Percentiles rank a stretch among this genome's conserved stretches.
Evolutionary conservation across 2,113 vertebrate species (phyloP).

Genomic region (Psophia crepitans): DNA sequence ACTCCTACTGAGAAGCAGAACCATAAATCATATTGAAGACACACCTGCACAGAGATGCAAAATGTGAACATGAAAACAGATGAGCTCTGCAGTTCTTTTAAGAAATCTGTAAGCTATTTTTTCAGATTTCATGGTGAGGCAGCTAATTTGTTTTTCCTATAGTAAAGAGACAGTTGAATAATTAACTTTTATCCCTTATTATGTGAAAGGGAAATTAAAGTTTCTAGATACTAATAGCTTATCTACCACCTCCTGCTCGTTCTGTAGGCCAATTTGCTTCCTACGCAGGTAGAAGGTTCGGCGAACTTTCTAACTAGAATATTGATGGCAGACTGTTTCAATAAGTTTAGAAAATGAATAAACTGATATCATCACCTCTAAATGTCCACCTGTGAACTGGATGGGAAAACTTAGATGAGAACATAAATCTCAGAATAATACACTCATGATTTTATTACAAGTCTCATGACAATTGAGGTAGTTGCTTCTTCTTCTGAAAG

Average conservation of each 20-base stretch:
- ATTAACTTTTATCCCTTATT: neutral
- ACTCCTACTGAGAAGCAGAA: neutral
- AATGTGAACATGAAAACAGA: constrained; percentile 27
- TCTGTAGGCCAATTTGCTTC: neutral
- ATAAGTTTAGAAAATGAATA: neutral
- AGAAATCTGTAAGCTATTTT: neutral
- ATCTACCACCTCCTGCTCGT: neutral
- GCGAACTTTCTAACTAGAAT: neutral
- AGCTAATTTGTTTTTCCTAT: constrained; percentile 24
- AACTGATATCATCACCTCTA: neutral
- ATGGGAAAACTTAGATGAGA: neutral
- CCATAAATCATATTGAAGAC: constrained; percentile 31
- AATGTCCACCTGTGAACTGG: neutral
- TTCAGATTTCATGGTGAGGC: neutral
- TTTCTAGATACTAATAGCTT: neutral
- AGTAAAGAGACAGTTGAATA: constrained; percentile 4
- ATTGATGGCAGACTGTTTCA: neutral
- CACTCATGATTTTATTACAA: neutral
- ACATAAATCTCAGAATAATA: neutral
- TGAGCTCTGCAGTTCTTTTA: constrained; percentile 37
- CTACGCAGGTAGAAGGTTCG: neutral
- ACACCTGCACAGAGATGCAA: neutral
- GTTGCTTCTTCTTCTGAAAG: neutral
- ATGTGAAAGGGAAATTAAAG: neutral
- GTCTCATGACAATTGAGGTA: neutral